Percentiles rank a stretch among this genome's conserved stretches.
phyloP scores from a whole-genome alignment of 2,113 vertebrate genomes.

The Rhombomys opimus region DNA sequence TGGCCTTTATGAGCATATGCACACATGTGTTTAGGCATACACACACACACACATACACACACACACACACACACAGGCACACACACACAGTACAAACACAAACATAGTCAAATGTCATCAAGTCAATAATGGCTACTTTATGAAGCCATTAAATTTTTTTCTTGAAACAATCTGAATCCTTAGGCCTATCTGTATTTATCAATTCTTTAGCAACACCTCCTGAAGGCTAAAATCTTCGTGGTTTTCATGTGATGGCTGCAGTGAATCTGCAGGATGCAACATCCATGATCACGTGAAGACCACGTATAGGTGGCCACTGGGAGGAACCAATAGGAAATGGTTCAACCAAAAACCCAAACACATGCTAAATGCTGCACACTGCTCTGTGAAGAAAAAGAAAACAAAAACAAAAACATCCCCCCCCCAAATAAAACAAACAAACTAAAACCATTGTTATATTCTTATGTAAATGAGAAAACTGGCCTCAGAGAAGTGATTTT shows the following conservation, averaged over 20 bases:
- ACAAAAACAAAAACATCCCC: background rate
- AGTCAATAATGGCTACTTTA: background rate
- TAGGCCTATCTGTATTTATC: background rate
- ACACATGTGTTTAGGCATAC: fast-evolving
- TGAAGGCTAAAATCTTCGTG: background rate
- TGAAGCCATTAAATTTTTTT: background rate
- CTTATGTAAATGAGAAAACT: background rate
- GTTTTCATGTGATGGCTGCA: background rate
- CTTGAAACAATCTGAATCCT: background rate
- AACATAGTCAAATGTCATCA: background rate
- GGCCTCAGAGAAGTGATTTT: background rate
- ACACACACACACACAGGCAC: background rate
- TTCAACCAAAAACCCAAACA: background rate
- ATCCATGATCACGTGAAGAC: background rate
- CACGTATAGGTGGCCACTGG: background rate
- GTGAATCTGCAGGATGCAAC: background rate
- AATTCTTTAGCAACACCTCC: background rate
- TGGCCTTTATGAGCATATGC: background rate
- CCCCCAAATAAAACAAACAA: too few species aligned
- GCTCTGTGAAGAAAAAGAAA: background rate
- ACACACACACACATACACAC: background rate
- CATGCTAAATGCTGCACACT: background rate
- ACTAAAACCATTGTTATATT: background rate
- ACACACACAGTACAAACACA: background rate
- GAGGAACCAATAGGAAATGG: background rate